Evolutionary conservation across 2,888 invertebrate genomes (phyloP).

Genomic region (Agonopterix heracliana): DNA sequence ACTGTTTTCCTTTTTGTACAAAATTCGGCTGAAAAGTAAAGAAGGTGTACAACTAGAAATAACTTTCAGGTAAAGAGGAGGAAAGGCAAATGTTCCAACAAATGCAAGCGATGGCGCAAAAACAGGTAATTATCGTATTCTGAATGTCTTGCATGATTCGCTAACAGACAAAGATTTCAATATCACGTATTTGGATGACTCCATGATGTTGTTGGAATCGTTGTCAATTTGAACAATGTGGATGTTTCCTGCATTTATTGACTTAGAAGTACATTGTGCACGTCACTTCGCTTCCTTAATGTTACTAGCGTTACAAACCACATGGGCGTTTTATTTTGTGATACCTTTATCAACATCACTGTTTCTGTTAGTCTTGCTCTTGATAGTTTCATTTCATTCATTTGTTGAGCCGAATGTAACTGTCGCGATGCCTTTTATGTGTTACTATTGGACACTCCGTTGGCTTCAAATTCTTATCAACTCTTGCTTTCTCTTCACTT

Average conservation of each 20-base stretch:
- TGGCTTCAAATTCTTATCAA: constrained; percentile 56
- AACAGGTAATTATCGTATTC: constrained; percentile 83
- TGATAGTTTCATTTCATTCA: constrained; percentile 73
- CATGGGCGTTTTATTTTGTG: constrained; percentile 76
- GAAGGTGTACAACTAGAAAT: constrained; percentile 54
- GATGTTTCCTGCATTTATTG: constrained; percentile 38
- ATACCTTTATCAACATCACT: constrained; percentile 74
- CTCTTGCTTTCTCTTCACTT: constrained; percentile 61
- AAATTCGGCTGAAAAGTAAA: background rate
- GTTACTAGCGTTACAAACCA: constrained; percentile 50
- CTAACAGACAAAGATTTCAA: constrained; percentile 28
- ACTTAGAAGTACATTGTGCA: constrained; percentile 51
- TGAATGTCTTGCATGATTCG: constrained; percentile 37
- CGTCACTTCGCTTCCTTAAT: constrained; percentile 63
- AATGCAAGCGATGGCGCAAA: constrained; percentile 97
- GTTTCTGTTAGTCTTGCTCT: constrained; percentile 73
- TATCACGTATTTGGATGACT: background rate
- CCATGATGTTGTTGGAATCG: constrained; percentile 31
- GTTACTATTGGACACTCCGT: constrained; percentile 44
- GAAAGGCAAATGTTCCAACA: constrained; percentile 97
- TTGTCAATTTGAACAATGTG: constrained; percentile 27
- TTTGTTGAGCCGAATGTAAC: constrained; percentile 65
- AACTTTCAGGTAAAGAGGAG: constrained; percentile 91
- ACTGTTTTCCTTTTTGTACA: background rate
- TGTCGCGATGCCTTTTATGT: constrained; percentile 62